These are phyloP conservation scores for Chrysogorgia sp. DNA, from an alignment of 92 coral and sea anemone genomes.

Conservation along the genomic window DNA sequence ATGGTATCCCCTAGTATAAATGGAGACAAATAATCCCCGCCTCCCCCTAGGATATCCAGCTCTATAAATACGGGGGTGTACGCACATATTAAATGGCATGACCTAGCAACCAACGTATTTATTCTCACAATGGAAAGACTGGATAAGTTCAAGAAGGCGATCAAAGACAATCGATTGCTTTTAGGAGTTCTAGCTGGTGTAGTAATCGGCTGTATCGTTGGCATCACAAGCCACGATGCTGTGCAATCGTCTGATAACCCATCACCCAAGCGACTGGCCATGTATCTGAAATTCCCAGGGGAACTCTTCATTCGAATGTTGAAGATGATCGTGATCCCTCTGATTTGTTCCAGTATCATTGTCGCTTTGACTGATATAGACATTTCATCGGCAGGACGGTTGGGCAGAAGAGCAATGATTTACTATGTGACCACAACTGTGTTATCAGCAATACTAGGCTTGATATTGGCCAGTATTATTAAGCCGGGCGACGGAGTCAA, in stretches of 20 bases:
- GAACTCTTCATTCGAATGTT: too few species aligned
- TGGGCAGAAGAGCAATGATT: conserved; percentile 26
- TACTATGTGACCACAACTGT: conserved; percentile 25
- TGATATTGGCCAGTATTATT: conserved; percentile 19
- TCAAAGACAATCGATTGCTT: background rate
- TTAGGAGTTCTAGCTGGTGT: background rate
- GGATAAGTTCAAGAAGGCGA: background rate
- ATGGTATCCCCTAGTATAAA: too few species aligned
- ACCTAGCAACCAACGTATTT: too few species aligned
- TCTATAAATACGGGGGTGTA: too few species aligned
- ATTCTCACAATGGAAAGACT: too few species aligned
- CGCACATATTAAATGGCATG: too few species aligned
- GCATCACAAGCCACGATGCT: background rate
- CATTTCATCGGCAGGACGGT: conserved; percentile 25
- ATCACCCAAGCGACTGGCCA: background rate
- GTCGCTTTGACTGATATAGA: conserved; percentile 34
- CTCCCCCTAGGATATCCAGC: too few species aligned
- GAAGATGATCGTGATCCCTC: conserved; percentile 35
- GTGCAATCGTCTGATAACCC: background rate
- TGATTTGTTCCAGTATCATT: conserved; percentile 33
- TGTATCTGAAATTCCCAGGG: too few species aligned
- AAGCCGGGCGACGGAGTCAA: conserved; percentile 23
- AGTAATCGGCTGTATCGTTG: background rate
- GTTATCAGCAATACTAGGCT: conserved; percentile 37
- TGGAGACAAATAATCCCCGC: too few species aligned